Percentiles rank a stretch among this genome's conserved stretches.
phyloP scores from a whole-genome alignment of 2,113 vertebrate species.

The Rallus limicola region DNA sequence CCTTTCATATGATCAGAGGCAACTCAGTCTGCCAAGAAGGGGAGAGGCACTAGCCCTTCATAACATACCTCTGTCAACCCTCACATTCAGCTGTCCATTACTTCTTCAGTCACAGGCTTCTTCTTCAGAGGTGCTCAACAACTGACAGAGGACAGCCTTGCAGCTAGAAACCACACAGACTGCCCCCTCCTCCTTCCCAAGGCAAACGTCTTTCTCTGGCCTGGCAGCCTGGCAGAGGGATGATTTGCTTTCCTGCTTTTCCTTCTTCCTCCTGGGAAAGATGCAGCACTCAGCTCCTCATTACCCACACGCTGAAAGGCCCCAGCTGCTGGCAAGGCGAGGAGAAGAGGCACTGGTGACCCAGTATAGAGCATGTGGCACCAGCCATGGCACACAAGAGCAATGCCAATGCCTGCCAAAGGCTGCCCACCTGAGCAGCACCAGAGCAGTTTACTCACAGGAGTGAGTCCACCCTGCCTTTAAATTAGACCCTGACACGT shows the following conservation, averaged over 20 bases:
- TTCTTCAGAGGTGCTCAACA: not conserved
- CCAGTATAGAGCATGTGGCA: accelerated
- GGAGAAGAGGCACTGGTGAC: not conserved
- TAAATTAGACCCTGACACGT: not conserved
- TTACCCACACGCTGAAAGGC: not conserved
- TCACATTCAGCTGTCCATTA: not conserved
- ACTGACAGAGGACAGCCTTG: not conserved
- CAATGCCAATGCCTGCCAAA: not conserved
- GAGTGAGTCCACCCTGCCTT: not conserved
- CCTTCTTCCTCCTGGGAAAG: not conserved
- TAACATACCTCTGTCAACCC: not conserved
- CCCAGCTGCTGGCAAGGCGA: not conserved
- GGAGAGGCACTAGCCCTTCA: not conserved
- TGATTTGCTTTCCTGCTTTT: not conserved
- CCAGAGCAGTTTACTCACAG: not conserved
- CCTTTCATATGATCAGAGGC: not conserved
- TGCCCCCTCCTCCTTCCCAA: not conserved
- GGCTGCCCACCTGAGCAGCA: not conserved
- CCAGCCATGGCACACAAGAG: accelerated
- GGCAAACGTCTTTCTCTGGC: not conserved
- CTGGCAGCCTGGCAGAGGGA: not conserved
- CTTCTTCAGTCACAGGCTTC: not conserved
- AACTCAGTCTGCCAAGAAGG: not conserved
- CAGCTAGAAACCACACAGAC: not conserved
- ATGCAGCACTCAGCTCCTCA: not conserved